Evolutionary conservation across 2,797 vertebrate genomes (phyloP).

Genomic region (Sebastes matsubarae): DNA sequence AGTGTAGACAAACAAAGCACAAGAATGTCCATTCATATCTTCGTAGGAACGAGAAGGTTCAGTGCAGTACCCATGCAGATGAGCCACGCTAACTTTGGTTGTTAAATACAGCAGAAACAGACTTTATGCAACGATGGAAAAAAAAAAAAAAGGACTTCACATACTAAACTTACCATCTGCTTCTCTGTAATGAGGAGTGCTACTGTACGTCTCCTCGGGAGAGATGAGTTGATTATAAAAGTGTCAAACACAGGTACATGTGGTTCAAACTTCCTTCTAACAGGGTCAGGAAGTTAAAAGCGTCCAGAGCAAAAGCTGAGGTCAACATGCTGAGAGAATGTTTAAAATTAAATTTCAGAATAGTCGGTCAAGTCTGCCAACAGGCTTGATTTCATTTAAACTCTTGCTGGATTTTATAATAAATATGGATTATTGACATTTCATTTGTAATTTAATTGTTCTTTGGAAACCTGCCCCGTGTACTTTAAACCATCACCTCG

Average conservation of each 20-base stretch:
- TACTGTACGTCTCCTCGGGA: background rate
- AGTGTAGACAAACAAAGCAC: slow-evolving; percentile 18
- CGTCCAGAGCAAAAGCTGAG: background rate
- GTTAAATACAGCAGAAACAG: slow-evolving; percentile 61
- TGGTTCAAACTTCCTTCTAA: background rate
- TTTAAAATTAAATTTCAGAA: background rate
- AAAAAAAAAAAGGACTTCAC: background rate
- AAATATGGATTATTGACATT: background rate
- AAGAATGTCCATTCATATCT: slow-evolving; percentile 21
- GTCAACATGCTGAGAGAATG: background rate
- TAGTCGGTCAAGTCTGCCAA: background rate
- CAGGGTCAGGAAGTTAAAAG: background rate
- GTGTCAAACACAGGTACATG: background rate
- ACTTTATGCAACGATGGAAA: slow-evolving; percentile 24
- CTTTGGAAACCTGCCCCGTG: background rate
- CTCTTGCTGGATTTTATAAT: background rate
- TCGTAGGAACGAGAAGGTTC: slow-evolving; percentile 8
- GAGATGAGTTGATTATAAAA: background rate
- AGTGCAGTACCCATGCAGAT: slow-evolving; percentile 45
- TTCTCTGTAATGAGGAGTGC: slow-evolving; percentile 4
- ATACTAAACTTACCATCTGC: background rate
- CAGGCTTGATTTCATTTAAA: background rate
- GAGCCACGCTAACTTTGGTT: slow-evolving; percentile 50
- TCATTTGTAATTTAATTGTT: background rate
- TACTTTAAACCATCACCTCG: background rate